Evolutionary conservation across 2,113 vertebrate genomes (phyloP).

Genomic region (Mirounga angustirostris): DNA sequence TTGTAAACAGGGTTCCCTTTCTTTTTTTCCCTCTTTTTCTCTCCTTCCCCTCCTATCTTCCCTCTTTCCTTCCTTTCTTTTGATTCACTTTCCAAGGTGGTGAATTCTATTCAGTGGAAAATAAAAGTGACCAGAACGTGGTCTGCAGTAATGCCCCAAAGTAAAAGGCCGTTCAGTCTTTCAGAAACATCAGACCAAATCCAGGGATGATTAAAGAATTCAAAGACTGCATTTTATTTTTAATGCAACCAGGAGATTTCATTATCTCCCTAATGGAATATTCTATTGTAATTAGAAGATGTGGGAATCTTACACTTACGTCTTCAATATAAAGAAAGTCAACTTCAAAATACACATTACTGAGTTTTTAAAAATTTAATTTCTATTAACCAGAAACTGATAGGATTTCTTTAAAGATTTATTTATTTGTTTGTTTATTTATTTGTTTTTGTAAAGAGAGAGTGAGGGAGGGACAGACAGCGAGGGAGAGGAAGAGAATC

Average conservation of each 20-base stretch:
- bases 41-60: too few species aligned
- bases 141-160: background rate
- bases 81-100: slow-evolving; percentile 1
- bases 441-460: background rate
- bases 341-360: slow-evolving; percentile 22
- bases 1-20: background rate
- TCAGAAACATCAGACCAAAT: slow-evolving; percentile 5
- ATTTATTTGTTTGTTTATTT: background rate
- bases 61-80: background rate
- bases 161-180: background rate
- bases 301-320: background rate
- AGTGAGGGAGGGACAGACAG: background rate
- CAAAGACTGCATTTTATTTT: background rate
- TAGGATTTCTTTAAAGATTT: background rate
- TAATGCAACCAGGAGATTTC: background rate
- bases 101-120: slow-evolving; percentile 27
- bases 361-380: background rate
- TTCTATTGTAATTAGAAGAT: slow-evolving; percentile 12
- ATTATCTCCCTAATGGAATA: background rate
- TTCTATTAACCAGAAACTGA: background rate
- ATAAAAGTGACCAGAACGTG: background rate
- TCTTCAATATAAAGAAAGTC: background rate
- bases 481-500: background rate
- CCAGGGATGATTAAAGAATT: background rate
- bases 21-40: too few species aligned